Evolutionary conservation across 2,113 vertebrate species (phyloP), one percentile per base, ranked within the genome.

Genomic region (Lutjanus erythropterus): DNA sequence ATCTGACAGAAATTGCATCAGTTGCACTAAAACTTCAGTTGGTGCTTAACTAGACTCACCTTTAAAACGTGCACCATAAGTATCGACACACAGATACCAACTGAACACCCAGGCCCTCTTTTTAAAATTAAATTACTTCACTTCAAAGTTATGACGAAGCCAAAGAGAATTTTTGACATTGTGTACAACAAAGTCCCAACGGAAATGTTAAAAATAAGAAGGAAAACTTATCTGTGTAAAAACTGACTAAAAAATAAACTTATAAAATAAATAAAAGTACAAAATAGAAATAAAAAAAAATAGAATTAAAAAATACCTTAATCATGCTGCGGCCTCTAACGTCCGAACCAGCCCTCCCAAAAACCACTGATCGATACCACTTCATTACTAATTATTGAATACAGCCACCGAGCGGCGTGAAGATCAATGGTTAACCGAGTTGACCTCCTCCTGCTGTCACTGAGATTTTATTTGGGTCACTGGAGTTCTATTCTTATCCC

Each of bases 391-490:
- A 69, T 61, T 33, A 85, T 75, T 16, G 25, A 47, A 5, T 2
- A 25, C 21, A 21, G 35, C 46, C 58, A 67, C 52, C 6, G 12
- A 5, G 27, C 31, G 11, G 49, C 5, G 6, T 58, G 19, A 25
- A 55, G 67, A 80, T 86, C 72, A 11, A 87, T 71, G 23, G 42
- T n/a, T 31, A 21, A 18, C 29, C 47, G 10, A 41, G 35, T 4
- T 12, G n/a, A 46, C 50, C 39, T 27, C 56, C 27, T 61, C 25
- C 10, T 15, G 18, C 25, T 44, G 47, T 29, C 73, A 33, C 62
- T 18, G 53, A 31, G 29, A 3, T 72, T 68, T 67, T 11, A 82
- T 86, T 69, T 64, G 67, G 88, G 86, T 84, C 88, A 78, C 23
- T 49, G 66, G 4, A 50, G 27, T 9, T 64, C 82, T 78, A 78